Evolutionary conservation across 2,113 vertebrate species (phyloP).

Genomic region (Piprites chloris): DNA sequence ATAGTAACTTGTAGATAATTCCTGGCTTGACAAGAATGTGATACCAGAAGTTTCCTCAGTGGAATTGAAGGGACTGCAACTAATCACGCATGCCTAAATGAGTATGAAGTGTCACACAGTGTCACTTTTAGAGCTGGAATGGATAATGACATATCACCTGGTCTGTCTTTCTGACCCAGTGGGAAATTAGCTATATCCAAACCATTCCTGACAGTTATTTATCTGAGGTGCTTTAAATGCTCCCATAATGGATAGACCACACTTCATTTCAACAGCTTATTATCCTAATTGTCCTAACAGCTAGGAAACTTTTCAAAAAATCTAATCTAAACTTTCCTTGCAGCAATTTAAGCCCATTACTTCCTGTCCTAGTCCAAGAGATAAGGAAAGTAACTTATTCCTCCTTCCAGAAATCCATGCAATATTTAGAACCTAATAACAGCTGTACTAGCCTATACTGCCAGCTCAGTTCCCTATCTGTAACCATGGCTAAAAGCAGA

Average conservation of each 20-base stretch:
- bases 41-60: neutral
- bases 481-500: neutral
- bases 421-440: neutral
- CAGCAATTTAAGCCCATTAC: neutral
- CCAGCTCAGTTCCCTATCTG: neutral
- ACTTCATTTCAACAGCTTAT: neutral
- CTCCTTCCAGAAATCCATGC: neutral
- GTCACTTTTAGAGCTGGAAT: neutral
- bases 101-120: constrained; percentile 2
- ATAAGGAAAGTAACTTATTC: neutral
- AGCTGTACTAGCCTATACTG: neutral
- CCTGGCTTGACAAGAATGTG: neutral
- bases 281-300: neutral
- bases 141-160: constrained; percentile 23
- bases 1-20: neutral
- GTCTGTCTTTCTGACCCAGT: neutral
- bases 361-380: neutral
- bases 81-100: neutral
- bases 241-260: neutral
- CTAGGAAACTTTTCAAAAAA: neutral
- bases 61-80: neutral
- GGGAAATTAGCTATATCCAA: constrained; percentile 17
- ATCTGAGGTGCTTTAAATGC: neutral
- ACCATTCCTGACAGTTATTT: constrained; percentile 25
- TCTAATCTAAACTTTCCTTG: neutral